A percentile compares a stretch with the other conserved stretches of the same genome.
Evolutionary conservation across 2,888 invertebrate species (phyloP).

Genomic region (Pharmacophagus antenor): DNA sequence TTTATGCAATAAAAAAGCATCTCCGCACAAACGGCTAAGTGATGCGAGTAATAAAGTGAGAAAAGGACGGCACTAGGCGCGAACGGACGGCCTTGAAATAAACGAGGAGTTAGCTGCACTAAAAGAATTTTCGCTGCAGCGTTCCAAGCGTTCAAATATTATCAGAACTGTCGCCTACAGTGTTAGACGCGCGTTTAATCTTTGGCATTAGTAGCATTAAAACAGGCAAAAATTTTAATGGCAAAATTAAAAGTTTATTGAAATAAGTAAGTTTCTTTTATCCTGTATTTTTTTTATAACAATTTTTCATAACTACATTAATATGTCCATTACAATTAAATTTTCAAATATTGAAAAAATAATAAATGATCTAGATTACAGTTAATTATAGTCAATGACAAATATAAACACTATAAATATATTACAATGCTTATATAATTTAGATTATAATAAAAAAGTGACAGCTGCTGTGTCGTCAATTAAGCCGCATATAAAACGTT

Average conservation of each 20-base stretch:
- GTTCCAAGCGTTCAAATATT: not conserved
- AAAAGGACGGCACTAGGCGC: constrained; percentile 30
- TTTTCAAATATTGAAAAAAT: no score
- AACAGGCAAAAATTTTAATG: not conserved
- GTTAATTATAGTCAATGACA: no score
- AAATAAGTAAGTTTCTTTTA: not conserved
- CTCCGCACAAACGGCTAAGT: constrained; percentile 14
- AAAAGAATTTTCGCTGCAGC: constrained; percentile 24
- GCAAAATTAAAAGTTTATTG: not conserved
- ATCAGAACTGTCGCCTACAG: not conserved
- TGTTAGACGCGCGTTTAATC: not conserved
- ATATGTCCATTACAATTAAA: no score
- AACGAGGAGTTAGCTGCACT: constrained; percentile 31
- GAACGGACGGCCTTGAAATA: constrained; percentile 49
- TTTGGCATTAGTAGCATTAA: not conserved
- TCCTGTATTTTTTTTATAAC: no score
- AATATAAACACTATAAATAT: no score
- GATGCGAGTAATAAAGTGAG: constrained; percentile 19
- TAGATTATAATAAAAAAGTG: no score
- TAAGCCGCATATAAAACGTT: not conserved
- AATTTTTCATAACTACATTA: no score
- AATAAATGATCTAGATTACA: no score
- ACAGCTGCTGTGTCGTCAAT: not conserved
- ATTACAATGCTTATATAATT: no score
- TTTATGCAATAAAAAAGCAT: constrained; percentile 28